Base-by-base conservation (phyloP, 2,888 invertebrate genomes). In the Desoria tigrina region DNA sequence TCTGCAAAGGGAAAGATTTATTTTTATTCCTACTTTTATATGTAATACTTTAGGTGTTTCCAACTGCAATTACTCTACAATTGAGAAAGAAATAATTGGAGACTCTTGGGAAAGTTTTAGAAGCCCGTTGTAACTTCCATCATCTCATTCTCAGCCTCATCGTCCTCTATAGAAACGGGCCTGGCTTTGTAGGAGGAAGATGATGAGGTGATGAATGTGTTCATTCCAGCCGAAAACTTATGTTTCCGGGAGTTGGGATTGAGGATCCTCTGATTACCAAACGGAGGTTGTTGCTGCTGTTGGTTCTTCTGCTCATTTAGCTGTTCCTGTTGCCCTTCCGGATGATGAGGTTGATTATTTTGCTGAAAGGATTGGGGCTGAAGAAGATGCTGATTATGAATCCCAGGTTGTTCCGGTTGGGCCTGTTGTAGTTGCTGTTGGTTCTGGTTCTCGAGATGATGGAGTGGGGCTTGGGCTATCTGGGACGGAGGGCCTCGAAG, bases 61-160 rank as follows among this genome's bases (percentile, higher is more conserved):
- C n/a, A n/a, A n/a, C n/a, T n/a, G n/a, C n/a, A n/a, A n/a, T n/a
- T n/a, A n/a, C n/a, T n/a, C n/a, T n/a, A n/a, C n/a, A n/a, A n/a
- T n/a, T n/a, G n/a, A n/a, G n/a, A n/a, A n/a, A n/a, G n/a, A n/a
- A n/a, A n/a, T n/a, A n/a, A n/a, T n/a, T n/a, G n/a, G n/a, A n/a
- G n/a, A n/a, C n/a, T n/a, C n/a, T n/a, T n/a, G n/a, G n/a, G n/a
- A n/a, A n/a, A n/a, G n/a, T n/a, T n/a, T n/a, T 32, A 32, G 32
- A 7, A 11, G 11, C 11, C 32, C 6, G 32, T 32, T 4, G 32
- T 32, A 11, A 32, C 32, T 32, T 32, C 32, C 32, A 32, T 4
- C n/a, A n/a, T n/a, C n/a, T n/a, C n/a, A n/a, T n/a, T n/a, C 32
- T 45, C 45, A 16, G 45, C 45, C n/a, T 45, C 45, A 16, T 45